Evolutionary conservation across 2,888 invertebrate genomes (phyloP), one percentile per base, ranked within the genome.

Genomic region (Aricia artaxerxes): DNA sequence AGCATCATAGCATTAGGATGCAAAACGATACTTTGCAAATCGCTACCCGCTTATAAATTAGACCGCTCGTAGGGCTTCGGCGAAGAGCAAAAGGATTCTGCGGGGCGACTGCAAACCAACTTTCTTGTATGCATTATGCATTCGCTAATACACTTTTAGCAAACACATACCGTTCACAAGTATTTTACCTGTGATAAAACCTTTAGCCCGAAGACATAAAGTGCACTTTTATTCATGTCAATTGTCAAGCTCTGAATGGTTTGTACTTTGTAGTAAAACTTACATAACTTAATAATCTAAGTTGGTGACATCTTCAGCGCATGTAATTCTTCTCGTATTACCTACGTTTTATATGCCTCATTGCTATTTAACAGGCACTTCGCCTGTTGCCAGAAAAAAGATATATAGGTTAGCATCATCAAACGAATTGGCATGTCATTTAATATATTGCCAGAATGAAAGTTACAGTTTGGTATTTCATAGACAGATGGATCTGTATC

Each of bases 21-120:
- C 49, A 61, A 24, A 24, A n/a, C n/a, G n/a, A 60, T n/a, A 60
- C 1, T 6, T 60, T 60, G n/a, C 5, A 60, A 60, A 64, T 31
- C 24, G 64, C 64, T 73, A 11, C 4, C 6, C 73, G 73, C 73
- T 40, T 40, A 2, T 73, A 69, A 35, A 24, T 11, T 35, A 69
- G 35, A 13, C 35, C 5, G 0, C 5, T 73, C 40, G 11, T 61
- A 78, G 49, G 73, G 38, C 35, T 75, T 35, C 78, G 78, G 80
- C 81, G 78, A 81, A 79, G 81, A 81, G 84, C 86, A 85, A 86
- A 91, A 92, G 91, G 92, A 91, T 89, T 91, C 90, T 90, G 91
- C 83, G 88, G 88, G 86, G 83, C 86, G 85, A 85, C 85, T 86
- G 85, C 91, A 91, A 92, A 92, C 86, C 35, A 35, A 69, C 69